phyloP scores from a whole-genome alignment of 1,140 invertebrate species.

The Helicoverpa armigera region DNA sequence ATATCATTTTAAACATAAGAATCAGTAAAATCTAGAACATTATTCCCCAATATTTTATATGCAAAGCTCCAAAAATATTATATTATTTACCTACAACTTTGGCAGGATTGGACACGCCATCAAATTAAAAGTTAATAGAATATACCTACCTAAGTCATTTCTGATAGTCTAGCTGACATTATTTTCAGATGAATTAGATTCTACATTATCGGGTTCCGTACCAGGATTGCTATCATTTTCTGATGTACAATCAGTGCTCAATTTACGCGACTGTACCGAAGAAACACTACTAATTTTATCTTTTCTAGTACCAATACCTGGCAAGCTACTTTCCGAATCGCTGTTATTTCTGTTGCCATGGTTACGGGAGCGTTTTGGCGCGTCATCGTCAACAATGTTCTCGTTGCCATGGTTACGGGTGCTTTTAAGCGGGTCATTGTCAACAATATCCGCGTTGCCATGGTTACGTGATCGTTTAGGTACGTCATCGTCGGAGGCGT shows the following conservation, averaged over 20 bases:
- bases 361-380: background rate
- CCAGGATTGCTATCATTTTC: slow-evolving; percentile 6
- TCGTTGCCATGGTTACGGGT: background rate
- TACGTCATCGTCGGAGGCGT: background rate
- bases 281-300: background rate
- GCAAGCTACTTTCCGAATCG: background rate
- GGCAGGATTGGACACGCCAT: background rate
- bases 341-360: background rate
- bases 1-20: too few species aligned
- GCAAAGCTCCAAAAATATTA: too few species aligned
- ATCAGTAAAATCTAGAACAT: too few species aligned
- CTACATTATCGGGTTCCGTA: background rate
- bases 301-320: background rate
- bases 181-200: background rate
- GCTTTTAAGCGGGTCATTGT: background rate
- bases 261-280: background rate
- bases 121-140: background rate
- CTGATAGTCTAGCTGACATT: background rate
- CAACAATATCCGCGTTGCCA: background rate
- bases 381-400: background rate
- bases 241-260: slow-evolving; percentile 4
- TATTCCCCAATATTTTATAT: too few species aligned
- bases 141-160: background rate
- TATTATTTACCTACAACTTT: background rate
- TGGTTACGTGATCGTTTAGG: slow-evolving; percentile 5